Percentiles rank a stretch among this genome's conserved stretches.
Evolutionary conservation across 1,140 invertebrate species (phyloP).

Genomic region (Brachionus asplanchnoidis): DNA sequence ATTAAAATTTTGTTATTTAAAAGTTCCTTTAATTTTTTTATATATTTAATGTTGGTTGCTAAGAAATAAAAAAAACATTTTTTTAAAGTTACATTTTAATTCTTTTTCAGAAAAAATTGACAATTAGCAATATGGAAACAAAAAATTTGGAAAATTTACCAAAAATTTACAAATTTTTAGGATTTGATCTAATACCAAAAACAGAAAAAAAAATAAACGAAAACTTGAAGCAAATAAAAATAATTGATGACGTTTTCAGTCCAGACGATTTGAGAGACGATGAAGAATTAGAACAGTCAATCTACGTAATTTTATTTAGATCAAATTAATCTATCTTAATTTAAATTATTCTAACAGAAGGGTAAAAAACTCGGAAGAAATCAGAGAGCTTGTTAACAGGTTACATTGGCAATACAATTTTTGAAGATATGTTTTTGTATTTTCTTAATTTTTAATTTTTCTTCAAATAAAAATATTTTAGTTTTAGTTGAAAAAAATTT

Average conservation of each 20-base stretch:
- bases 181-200: background rate
- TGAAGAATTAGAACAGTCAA: background rate
- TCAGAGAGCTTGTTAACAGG: background rate
- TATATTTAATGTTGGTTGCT: background rate
- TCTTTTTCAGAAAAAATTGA: background rate
- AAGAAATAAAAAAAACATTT: no score
- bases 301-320: no score
- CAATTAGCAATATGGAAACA: background rate
- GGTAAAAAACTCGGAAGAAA: background rate
- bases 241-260: background rate
- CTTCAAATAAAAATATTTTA: no score
- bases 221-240: background rate
- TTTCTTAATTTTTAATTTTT: background rate
- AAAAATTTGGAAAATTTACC: background rate
- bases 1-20: no score
- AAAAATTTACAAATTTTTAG: background rate
- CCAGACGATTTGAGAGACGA: background rate
- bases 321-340: background rate
- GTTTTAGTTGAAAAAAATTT: no score
- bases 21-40: no score
- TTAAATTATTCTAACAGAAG: background rate
- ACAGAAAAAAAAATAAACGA: background rate
- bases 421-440: no score
- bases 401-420: no score
- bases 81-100: background rate